Evolutionary conservation across 2,797 vertebrate species (phyloP), one percentile per base, ranked within the genome.

Genomic region (Manis javanica): DNA sequence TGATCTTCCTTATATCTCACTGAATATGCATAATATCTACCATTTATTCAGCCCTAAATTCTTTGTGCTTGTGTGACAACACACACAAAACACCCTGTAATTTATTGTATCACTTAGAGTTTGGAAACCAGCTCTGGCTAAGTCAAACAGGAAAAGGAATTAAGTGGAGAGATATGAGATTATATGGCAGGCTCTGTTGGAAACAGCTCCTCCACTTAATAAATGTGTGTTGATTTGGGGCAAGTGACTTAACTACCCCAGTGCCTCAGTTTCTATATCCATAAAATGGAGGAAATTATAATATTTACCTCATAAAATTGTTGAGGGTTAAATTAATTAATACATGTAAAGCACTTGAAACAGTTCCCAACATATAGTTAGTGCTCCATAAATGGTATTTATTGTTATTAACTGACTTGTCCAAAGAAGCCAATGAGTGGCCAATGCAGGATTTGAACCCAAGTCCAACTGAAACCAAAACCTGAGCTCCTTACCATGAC

Each of bases 211-310:
- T 77, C 42, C 18, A 7, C 51, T 37, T 68, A 68, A 69, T 21
- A 77, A 83, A 63, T n/a, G 39, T 84, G 24, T 83, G 29, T 69
- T 77, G 23, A 77, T 83, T 49, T 72, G 78, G 29, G 19, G 63
- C n/a, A 74, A 88, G 9, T 24, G 53, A 71, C 77, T 18, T 66
- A 34, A 78, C 34, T n/a, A 72, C 69, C 53, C 61, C 61, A 46
- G 42, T 75, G 49, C 64, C 69, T 93, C 71, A 23, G 34, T 88
- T 79, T 94, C 72, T 39, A 34, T 51, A 66, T 42, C 71, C 49
- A 72, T 51, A 85, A 89, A 84, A 51, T 79, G 42, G 78, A 84
- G 57, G 82, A 85, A 92, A 92, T 89, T 59, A 89, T 23, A 79
- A 29, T 74, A 68, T 16, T 24, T 61, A 53, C 59, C n/a, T 66